phyloP scores from a whole-genome alignment of 2,797 vertebrate genomes.

The Acipenser oxyrinchus region DNA sequence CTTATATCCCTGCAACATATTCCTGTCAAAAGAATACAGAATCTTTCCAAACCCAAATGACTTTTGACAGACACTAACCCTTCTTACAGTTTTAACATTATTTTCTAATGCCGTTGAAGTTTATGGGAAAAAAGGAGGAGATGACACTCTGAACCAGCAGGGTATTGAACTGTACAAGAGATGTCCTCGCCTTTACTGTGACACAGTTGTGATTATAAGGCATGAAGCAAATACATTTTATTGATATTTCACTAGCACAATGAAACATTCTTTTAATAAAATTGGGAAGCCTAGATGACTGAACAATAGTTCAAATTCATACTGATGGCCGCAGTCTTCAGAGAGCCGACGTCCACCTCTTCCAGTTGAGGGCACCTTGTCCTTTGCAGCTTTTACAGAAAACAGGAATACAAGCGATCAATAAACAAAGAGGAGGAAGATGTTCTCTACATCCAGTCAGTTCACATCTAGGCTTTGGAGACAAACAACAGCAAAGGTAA shows the following conservation, averaged over 20 bases:
- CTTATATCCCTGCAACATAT: slow-evolving; percentile 10
- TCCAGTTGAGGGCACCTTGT: background rate
- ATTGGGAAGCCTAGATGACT: no score
- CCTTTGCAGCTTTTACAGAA: background rate
- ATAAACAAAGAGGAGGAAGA: background rate
- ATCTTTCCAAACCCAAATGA: no score
- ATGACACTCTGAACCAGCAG: background rate
- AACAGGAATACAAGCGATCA: background rate
- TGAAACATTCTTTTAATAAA: no score
- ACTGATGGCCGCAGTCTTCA: background rate
- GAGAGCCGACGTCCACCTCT: background rate
- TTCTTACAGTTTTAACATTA: no score
- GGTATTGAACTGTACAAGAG: no score
- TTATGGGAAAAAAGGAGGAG: background rate
- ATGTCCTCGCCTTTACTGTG: no score
- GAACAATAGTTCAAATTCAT: background rate
- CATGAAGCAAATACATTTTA: no score
- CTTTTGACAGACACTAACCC: no score
- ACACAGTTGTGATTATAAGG: no score
- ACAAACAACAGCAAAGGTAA: background rate
- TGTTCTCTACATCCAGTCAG: background rate
- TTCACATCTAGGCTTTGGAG: background rate
- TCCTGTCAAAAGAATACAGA: background rate
- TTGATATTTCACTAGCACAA: no score
- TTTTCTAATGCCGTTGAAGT: no score